Conservation (phyloP, 2,797 vertebrate genomes). For the Falco berigora region DNA sequence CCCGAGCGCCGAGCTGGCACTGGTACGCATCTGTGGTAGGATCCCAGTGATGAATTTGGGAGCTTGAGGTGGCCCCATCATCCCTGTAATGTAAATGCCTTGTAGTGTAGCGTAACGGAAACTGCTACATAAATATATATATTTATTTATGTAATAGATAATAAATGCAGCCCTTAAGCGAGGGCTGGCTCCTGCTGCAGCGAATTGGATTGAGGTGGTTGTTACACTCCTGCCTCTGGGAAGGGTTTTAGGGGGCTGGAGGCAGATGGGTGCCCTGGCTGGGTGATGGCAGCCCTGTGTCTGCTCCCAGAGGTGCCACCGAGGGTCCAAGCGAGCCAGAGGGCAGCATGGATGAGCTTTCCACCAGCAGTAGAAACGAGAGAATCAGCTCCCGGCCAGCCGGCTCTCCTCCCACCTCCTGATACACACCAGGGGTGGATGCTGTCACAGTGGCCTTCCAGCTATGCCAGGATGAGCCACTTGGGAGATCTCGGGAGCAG, state of each 20-base stretch:
- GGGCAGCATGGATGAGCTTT: not conserved
- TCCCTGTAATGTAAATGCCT: not conserved
- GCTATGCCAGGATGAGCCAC: not conserved
- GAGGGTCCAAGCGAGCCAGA: not conserved
- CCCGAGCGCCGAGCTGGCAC: accelerated
- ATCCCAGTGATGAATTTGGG: not conserved
- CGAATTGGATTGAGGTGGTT: not conserved
- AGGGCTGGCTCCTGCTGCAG: not conserved
- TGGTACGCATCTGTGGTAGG: accelerated
- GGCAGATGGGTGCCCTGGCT: not conserved
- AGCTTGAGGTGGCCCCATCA: not conserved
- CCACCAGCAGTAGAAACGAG: not conserved
- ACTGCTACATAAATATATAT: no score
- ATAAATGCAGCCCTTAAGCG: not conserved
- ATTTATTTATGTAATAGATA: no score
- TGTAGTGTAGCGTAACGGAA: not conserved
- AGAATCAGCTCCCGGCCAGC: accelerated
- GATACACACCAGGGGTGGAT: accelerated
- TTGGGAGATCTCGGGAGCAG: not conserved
- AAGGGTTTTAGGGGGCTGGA: not conserved
- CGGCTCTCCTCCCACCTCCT: not conserved
- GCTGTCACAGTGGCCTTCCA: not conserved
- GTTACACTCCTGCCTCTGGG: not conserved
- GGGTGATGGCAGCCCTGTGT: not conserved
- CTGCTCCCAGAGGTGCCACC: not conserved